These are phyloP conservation scores for Rhagophthalmus giganteus DNA, from an alignment of 2,888 invertebrate species.

Conservation along the genomic window DNA sequence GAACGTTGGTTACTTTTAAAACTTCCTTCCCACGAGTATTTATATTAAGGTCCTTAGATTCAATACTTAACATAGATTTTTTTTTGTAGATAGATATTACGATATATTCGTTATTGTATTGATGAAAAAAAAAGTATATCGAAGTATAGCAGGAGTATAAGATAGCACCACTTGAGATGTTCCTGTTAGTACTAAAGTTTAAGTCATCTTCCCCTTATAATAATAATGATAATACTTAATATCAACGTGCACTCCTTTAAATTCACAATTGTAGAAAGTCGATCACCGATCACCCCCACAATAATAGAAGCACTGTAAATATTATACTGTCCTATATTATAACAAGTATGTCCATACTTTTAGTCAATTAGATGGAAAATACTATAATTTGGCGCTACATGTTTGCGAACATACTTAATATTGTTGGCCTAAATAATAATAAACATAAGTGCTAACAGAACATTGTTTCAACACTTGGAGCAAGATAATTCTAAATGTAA, in stretches of 20 bases:
- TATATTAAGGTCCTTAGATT: too few relatives aligned
- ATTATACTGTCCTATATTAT: conserved; percentile 12
- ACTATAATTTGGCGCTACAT: conserved; percentile 42
- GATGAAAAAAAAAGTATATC: conserved; percentile 50
- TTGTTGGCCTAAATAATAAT: conserved; percentile 43
- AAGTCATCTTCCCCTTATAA: conserved; percentile 19
- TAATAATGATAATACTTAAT: too few relatives aligned
- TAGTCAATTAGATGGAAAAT: conserved; percentile 49
- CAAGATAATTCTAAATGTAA: conserved; percentile 61
- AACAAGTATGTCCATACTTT: conserved; percentile 42
- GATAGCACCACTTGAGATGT: conserved; percentile 46
- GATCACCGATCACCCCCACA: conserved; percentile 4
- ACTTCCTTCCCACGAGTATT: too few relatives aligned
- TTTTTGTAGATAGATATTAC: conserved; percentile 45
- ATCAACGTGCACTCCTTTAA: conserved; percentile 1
- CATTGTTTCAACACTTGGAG: conserved; percentile 43
- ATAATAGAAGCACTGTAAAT: conserved; percentile 5
- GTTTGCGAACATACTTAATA: conserved; percentile 36
- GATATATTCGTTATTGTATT: conserved; percentile 31
- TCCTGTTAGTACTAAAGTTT: conserved; percentile 46
- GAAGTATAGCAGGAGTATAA: conserved; percentile 48
- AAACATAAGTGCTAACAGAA: conserved; percentile 35
- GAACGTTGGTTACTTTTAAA: conserved; percentile 5
- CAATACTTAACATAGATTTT: conserved; percentile 45
- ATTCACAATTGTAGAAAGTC: conserved; percentile 9